Evolutionary conservation across 1,140 invertebrate genomes (phyloP), one percentile per base, ranked within the genome.

Genomic region (Drosophila ficusphila): DNA sequence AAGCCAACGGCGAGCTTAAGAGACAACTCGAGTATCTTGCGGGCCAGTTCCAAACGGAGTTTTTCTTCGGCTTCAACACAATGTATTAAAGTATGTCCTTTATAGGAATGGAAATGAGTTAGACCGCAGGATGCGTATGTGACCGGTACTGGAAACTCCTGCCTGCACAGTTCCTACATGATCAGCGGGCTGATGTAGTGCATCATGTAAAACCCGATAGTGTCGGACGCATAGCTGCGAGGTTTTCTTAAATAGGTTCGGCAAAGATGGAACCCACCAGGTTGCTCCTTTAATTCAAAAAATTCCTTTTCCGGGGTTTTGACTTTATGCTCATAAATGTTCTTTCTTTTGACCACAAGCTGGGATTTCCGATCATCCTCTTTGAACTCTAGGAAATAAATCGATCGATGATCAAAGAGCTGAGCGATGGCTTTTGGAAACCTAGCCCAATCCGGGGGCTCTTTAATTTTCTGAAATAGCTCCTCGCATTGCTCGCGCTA

Each of bases 1-100:
- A 83, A 74, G 11, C 85, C 85, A 34, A 77, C 27, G 5, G 79
- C 71, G 5, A 89, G 52, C 18, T 77, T 68, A 0, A 79, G 47
- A n/a, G 72, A 53, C 8, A 72, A 48, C 11, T 69, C 31, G 0
- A 89, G 34, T 3, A 89, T n/a, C n/a, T 88, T 71, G 27, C 33
- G 38, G 0, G 73, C 57, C 7, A 89, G 54, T 0, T 62, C 4
- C 29, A 75, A n/a, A 16, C 69, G 74, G 0, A 81, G 5, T 8
- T 9, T 12, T 36, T 71, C 73, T 5, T 34, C 21, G 5, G 47
- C 33, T 8, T 49, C 19, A 0, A 12, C n/a, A 14, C 48, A 75
- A 2, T 76, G 21, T 0, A 8, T 18, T 9, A 89, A 44, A 0
- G 76, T 48, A 6, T 36, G 19, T n/a, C 85, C 85, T 19, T 60